Base-by-base conservation (phyloP, 1,140 invertebrate genomes). In the Sipha flava region DNA sequence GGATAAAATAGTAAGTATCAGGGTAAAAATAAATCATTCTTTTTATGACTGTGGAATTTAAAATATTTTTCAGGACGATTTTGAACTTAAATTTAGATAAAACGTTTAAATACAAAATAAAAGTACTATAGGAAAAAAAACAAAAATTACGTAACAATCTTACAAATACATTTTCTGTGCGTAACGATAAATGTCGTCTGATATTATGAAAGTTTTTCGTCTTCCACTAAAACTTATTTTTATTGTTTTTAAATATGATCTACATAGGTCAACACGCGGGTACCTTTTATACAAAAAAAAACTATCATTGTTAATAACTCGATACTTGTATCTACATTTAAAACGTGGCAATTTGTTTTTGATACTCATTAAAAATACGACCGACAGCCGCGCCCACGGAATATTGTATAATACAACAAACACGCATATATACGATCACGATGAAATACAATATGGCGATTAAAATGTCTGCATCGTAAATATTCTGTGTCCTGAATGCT, bases 401-500 rank as follows among this genome's bases (percentile, higher is more conserved):
- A 9, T 54, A 54, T 54, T 26, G 7, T 14, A 54, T 21, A 26
- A n/a, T 54, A 43, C 14, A 7, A 10, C 10, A 12, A 3, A 43
- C 9, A 5, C 10, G 40, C 10, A 43, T 43, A 6, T 43, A 12
- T 43, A 6, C 9, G 40, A 12, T 12, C 3, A 9, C 49, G 21
- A 54, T 54, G 18, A 54, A 54, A 54, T 43, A 59, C 43, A 68
- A 21, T 23, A 23, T 68, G 40, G 21, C 34, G 37, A 68, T 68
- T 68, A 68, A 68, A 43, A 68, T 23, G 64, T 68, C 64, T 68
- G 34, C 37, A 34, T 68, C 64, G 64, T 68, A 68, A 68, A 68
- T 66, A 68, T 68, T 66, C 9, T 6, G n/a, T 23, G n/a, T 23
- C 31, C 26, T 18, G 64, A 68, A 37, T 43, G 64, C 34, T 26